Percentiles rank a stretch among this genome's conserved stretches.
Evolutionary conservation across 2,797 vertebrate genomes (phyloP).

Genomic region (Trachops cirrhosus): DNA sequence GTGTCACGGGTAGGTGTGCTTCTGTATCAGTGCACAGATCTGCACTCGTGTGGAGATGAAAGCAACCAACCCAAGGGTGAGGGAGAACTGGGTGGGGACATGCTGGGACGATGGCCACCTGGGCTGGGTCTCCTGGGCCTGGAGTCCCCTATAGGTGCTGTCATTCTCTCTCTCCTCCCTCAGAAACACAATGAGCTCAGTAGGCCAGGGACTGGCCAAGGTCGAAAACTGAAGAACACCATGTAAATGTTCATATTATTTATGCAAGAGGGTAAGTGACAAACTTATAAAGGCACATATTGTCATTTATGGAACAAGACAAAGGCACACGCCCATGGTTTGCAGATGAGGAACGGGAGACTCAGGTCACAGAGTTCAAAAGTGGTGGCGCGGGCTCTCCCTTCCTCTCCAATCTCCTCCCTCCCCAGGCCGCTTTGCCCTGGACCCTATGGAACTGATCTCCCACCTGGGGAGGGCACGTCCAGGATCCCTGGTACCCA

Average conservation of each 20-base stretch:
- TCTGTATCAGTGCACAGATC: no score
- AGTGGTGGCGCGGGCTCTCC: background rate
- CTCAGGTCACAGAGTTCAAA: background rate
- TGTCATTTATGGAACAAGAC: background rate
- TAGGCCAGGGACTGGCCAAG: background rate
- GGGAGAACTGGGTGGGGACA: background rate
- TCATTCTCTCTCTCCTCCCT: background rate
- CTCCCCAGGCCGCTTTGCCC: rapidly evolving
- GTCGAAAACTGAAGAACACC: background rate
- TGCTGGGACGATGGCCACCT: rapidly evolving
- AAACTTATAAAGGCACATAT: background rate
- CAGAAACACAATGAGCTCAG: background rate
- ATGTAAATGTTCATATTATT: background rate
- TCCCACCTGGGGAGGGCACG: background rate
- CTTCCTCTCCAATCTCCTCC: no score
- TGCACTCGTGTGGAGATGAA: background rate
- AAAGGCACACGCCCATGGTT: background rate
- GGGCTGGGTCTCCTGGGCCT: background rate
- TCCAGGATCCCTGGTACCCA: background rate
- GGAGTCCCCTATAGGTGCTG: no score
- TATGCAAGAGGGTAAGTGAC: background rate
- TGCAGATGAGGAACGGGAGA: background rate
- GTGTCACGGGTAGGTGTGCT: background rate
- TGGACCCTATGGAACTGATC: background rate
- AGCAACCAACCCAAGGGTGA: background rate